Percentiles rank a stretch among this genome's conserved stretches.
Evolutionary conservation across 2,113 vertebrate species (phyloP).

Genomic region (Leptobrachium leishanense): DNA sequence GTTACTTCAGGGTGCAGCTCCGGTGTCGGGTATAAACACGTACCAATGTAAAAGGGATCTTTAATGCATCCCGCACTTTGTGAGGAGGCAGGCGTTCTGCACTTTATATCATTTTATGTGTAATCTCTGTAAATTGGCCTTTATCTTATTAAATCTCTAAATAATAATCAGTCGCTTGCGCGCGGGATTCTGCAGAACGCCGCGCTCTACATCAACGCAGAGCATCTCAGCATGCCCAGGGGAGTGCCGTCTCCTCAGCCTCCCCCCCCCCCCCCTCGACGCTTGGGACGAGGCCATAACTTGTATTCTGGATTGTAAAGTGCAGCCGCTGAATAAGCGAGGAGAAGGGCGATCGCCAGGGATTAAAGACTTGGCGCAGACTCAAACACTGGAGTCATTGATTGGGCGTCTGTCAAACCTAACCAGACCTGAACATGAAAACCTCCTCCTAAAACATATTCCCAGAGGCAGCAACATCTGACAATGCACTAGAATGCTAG

Average conservation of each 20-base stretch:
- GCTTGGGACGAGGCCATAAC: not conserved
- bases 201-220: not conserved
- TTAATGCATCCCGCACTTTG: slow-evolving; percentile 65
- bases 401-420: not conserved
- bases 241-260: not conserved
- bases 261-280: not conserved
- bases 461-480: not conserved
- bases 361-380: not conserved
- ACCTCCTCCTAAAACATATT: not conserved
- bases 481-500: not conserved
- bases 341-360: not conserved
- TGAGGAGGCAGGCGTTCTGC: no score
- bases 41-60: no score
- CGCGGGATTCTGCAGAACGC: slow-evolving; percentile 65
- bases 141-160: slow-evolving; percentile 75
- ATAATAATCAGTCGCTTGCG: slow-evolving; percentile 57
- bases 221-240: not conserved
- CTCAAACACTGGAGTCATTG: not conserved
- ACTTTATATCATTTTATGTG: slow-evolving; percentile 73
- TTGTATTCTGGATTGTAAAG: not conserved
- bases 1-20: no score
- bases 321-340: not conserved
- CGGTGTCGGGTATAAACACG: no score
- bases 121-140: slow-evolving; percentile 76
- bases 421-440: no score